A percentile compares a stretch with the other conserved stretches of the same genome.
These are phyloP conservation scores for Melitaea athalia DNA, from an alignment of 2,888 invertebrate genomes.

Conservation along the genomic window DNA sequence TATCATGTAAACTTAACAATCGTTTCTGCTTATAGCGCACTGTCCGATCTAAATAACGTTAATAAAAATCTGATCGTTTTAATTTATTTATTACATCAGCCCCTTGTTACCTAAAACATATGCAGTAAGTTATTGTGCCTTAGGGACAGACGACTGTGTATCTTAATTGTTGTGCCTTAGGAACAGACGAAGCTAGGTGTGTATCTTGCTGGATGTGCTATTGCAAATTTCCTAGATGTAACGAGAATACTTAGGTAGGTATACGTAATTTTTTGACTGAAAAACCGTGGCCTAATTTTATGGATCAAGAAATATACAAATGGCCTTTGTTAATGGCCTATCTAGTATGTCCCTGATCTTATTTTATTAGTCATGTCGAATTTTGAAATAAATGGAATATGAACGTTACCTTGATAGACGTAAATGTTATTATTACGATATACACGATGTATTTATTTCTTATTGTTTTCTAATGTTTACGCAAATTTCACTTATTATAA, in stretches of 20 bases:
- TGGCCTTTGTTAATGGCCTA: not conserved
- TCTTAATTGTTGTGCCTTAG: no score
- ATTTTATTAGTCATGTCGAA: not conserved
- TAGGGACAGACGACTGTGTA: no score
- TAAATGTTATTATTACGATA: not conserved
- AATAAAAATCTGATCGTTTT: not conserved
- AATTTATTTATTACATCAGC: no score
- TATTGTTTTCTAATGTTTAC: no score
- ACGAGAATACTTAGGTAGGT: not conserved
- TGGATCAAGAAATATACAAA: not conserved
- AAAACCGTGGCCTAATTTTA: not conserved
- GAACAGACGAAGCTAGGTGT: no score
- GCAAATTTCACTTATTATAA: no score
- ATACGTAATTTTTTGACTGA: not conserved
- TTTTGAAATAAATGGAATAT: conserved; percentile 2
- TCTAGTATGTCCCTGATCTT: not conserved
- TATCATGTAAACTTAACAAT: conserved; percentile 5
- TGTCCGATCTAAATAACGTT: not conserved
- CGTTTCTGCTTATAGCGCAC: not conserved
- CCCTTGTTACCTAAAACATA: no score
- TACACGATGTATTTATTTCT: no score
- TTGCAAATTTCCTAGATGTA: not conserved
- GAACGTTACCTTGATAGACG: not conserved
- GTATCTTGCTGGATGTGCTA: no score
- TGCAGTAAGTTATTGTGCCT: no score